Evolutionary conservation across 2,113 vertebrate species (phyloP).

Genomic region (Fukomys damarensis): DNA sequence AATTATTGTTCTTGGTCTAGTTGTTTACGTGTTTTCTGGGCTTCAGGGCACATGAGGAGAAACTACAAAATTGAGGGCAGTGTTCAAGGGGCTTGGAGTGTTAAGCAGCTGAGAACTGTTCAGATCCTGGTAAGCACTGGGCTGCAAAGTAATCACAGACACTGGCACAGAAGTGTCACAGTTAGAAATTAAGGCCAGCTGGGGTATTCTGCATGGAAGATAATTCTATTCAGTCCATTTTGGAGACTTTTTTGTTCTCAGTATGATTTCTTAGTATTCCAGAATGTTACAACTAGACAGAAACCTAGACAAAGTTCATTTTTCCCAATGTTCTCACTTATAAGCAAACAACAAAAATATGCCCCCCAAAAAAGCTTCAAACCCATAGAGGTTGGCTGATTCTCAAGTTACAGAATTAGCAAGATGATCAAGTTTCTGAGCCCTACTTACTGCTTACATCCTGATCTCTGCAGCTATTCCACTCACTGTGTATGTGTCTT

Average conservation of each 20-base stretch:
- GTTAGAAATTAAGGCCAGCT: constrained; percentile 53
- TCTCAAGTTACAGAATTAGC: background rate
- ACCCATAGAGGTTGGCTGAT: background rate
- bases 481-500: background rate
- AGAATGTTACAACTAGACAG: constrained; percentile 30
- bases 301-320: background rate
- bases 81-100: constrained; percentile 76
- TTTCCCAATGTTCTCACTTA: constrained; percentile 23
- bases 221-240: background rate
- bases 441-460: background rate
- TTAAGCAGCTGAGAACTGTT: constrained; percentile 47
- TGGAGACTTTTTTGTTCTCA: background rate
- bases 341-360: constrained; percentile 28
- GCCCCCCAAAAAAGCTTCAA: background rate
- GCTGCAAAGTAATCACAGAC: constrained; percentile 39
- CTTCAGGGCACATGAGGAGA: constrained; percentile 74
- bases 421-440: background rate
- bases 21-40: constrained; percentile 80
- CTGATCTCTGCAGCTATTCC: background rate
- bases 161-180: background rate
- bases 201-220: constrained; percentile 1
- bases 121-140: background rate
- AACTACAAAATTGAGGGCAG: constrained; percentile 78
- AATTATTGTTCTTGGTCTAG: constrained; percentile 83
- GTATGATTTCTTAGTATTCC: constrained; percentile 41